Evolutionary conservation across 2,113 vertebrate species (phyloP), one percentile per base, ranked within the genome.

Genomic region (Amphiprion percula): DNA sequence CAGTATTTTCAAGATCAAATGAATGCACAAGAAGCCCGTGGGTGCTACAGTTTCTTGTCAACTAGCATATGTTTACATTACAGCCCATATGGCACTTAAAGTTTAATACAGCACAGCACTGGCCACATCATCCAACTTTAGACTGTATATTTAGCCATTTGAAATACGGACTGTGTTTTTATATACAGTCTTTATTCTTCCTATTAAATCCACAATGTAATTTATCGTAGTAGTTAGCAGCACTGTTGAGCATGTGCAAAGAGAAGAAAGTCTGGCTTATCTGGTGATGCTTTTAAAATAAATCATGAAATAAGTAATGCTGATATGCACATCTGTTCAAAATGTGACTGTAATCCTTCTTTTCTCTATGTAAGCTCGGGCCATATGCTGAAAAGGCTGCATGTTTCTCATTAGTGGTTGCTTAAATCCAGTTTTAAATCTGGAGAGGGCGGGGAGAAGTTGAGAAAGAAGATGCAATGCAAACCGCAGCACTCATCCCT

Each of bases 391-490:
- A 76, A 70, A 75, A 33, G 47, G n/a, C 67, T 56, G 4, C 49
- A 64, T 79, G 73, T 60, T 88, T 84, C 80, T 73, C 68, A 89
- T 87, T 84, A 86, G 87, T 2, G 80, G 87, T 81, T 79, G 58
- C 75, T 78, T 52, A 63, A 11, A 82, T 67, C 41, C 65, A 60
- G 84, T 76, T 85, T 65, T 30, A 76, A 85, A 80, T 80, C 26
- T 79, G 72, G 47, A 44, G 23, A 56, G 30, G 69, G 54, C 1
- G 5, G 56, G 64, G 53, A 71, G 59, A 59, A 67, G 73, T 41
- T 58, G 62, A 33, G 71, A 68, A 61, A 70, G 72, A 66, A 68
- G 75, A 77, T 39, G 58, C 55, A 54, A 37, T 68, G 62, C 8
- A 73, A 85, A 82, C 82, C 65, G 4, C 82, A 68, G 52, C 30